These are phyloP conservation scores for Chionoecetes opilio DNA, from an alignment of 1,140 invertebrate species.

Conservation along the genomic window DNA sequence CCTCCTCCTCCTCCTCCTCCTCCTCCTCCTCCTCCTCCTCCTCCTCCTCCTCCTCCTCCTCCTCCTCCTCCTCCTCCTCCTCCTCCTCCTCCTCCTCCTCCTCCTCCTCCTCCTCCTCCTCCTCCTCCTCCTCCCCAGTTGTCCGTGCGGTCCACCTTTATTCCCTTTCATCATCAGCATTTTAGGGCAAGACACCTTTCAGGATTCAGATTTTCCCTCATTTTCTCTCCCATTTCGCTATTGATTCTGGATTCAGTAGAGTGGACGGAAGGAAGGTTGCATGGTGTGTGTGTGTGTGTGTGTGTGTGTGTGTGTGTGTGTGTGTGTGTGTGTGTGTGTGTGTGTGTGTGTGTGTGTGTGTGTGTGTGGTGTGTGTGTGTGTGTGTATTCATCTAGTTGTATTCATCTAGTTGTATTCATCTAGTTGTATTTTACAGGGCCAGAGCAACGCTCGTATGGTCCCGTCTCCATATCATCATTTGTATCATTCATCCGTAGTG, in stretches of 20 bases:
- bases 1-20: conserved; percentile 21
- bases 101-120: no score
- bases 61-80: conserved; percentile 5
- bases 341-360: neutral
- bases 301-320: neutral
- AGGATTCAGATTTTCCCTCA: neutral
- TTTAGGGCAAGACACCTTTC: neutral
- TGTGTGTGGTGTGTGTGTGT: no score
- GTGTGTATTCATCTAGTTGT: no score
- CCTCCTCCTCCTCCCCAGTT: no score
- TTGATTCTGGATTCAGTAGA: neutral
- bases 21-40: conserved; percentile 12
- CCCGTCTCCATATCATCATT: no score
- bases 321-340: neutral
- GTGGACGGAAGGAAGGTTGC: neutral
- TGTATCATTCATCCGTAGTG: no score
- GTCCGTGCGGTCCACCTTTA: no score
- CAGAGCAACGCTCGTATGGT: no score
- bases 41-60: conserved; percentile 12
- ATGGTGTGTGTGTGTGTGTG: no score
- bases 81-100: neutral
- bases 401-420: no score
- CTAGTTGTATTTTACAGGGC: no score
- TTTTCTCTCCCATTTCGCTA: neutral
- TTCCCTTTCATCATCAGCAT: neutral